Base-by-base conservation (phyloP, 2,113 vertebrate species). In the Atractosteus spatula region DNA sequence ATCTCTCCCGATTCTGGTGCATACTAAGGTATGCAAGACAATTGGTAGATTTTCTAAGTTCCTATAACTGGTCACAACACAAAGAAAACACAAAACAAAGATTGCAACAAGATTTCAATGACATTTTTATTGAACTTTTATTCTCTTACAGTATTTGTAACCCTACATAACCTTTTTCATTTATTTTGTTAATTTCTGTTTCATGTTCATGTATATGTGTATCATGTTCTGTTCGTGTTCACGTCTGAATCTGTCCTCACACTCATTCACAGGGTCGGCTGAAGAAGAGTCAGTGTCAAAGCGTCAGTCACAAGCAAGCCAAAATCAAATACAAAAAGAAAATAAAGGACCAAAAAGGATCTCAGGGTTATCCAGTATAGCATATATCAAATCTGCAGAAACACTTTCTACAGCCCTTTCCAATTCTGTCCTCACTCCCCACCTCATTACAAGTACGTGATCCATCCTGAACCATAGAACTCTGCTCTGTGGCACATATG, bases 221-320 rank as follows among this genome's bases (percentile, higher is more conserved):
- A 82, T 88, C 86, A 84, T 89, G 87, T 91, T 89, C 83, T 83
- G 83, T 82, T 85, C 81, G 85, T 83, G 83, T 82, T 85, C 81
- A 85, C 82, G 83, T 86, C 83, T 86, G 62, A 41, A 76, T 77
- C 69, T 89, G 75, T 78, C 57, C 80, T 92, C 89, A 13, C 56
- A 79, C 89, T 89, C 91, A 93, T 93, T 92, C 91, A 92, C 90
- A 91, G 84, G 81, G 89, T 93, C 90, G 89, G 87, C 89, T 29
- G 29, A 29, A 29, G 29, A 29, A 29, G 83, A 90, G 90, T 92
- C 89, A 88, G 90, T 12, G 56, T 59, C 56, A 59, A 4, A 11
- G 56, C 11, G 89, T 91, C 91, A 81, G 91, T 92, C 91, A 89
- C 91, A 91, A 89, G 82, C 74, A 82, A 88, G 83, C 80, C 82